phyloP scores from a whole-genome alignment of 2,113 vertebrate genomes.

The Arenaria interpres region DNA sequence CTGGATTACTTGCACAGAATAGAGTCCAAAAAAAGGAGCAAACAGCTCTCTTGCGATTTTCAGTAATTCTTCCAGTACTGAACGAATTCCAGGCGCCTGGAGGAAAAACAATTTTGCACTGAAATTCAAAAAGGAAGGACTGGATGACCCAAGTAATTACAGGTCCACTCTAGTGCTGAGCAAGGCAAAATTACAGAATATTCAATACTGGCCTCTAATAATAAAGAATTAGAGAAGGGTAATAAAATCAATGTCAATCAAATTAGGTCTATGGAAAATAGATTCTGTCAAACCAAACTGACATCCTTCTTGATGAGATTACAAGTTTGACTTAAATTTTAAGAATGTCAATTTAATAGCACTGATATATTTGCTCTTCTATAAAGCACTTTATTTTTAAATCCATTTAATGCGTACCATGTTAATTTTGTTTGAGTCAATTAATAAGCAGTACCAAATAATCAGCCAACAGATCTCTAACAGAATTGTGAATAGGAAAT shows the following conservation, averaged over 20 bases:
- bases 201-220: not conserved
- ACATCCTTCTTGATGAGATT: conserved; percentile 28
- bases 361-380: not conserved
- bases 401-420: too few relatives aligned
- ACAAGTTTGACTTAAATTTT: conserved; percentile 23
- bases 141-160: not conserved
- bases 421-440: too few relatives aligned
- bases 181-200: not conserved
- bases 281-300: conserved; percentile 24
- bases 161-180: not conserved
- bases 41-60: not conserved
- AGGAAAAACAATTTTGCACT: not conserved
- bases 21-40: not conserved
- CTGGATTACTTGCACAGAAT: not conserved
- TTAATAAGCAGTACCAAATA: not conserved
- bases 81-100: not conserved
- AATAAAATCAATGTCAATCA: conserved; percentile 46
- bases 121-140: not conserved
- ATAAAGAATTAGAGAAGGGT: not conserved
- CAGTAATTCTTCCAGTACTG: not conserved
- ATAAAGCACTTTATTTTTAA: not conserved
- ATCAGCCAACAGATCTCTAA: not conserved
- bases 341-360: not conserved
- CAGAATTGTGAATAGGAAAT: not conserved
- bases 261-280: conserved; percentile 31